Conservation (phyloP, 2,888 invertebrate genomes). For the Melolontha melolontha region DNA sequence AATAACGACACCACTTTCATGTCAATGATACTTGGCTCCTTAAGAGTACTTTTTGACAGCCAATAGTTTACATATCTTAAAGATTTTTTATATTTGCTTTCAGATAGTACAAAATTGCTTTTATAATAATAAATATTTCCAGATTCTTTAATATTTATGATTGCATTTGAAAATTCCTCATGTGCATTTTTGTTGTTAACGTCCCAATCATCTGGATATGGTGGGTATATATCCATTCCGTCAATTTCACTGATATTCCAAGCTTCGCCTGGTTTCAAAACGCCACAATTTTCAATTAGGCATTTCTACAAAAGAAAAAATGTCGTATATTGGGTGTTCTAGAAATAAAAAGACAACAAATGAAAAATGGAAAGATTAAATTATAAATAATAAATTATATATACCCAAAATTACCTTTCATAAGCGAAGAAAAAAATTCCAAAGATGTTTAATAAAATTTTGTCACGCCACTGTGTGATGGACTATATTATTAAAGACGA, state of each 20-base stretch:
- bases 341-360: too few species aligned
- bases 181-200: constrained; percentile 48
- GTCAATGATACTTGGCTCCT: constrained; percentile 57
- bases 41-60: constrained; percentile 55
- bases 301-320: constrained; percentile 68
- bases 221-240: constrained; percentile 80
- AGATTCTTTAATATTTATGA: constrained; percentile 73
- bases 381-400: too few species aligned
- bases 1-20: constrained; percentile 70
- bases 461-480: too few species aligned
- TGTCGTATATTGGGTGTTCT: too few species aligned
- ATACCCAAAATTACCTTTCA: too few species aligned
- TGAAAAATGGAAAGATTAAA: too few species aligned
- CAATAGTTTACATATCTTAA: constrained; percentile 76
- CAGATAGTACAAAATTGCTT: constrained; percentile 73
- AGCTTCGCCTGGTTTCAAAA: constrained; percentile 69
- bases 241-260: constrained; percentile 79
- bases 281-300: constrained; percentile 80
- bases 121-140: constrained; percentile 79
- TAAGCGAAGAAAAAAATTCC: too few species aligned
- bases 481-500: too few species aligned
- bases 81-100: constrained; percentile 84
- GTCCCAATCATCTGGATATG: constrained; percentile 82
- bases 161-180: constrained; percentile 65
- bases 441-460: too few species aligned